These are phyloP conservation scores for Zeugodacus cucurbitae DNA, from an alignment of 1,140 invertebrate genomes.

Conservation along the genomic window DNA sequence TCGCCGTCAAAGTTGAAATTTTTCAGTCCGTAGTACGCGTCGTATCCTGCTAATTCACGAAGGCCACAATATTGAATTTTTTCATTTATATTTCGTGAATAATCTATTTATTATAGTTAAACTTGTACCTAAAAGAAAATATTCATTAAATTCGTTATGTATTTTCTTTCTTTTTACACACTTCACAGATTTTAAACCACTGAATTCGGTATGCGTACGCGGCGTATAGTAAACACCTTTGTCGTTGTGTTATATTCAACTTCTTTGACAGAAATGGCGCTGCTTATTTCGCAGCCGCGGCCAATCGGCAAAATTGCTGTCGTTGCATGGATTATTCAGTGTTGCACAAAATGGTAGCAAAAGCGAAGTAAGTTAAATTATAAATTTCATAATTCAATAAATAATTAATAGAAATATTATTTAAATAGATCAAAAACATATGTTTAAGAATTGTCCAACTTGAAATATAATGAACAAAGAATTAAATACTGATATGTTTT, in stretches of 20 bases:
- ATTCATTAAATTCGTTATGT: no score
- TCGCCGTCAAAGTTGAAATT: background rate
- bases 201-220: background rate
- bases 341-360: background rate
- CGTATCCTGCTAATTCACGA: background rate
- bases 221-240: background rate
- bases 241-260: constrained; percentile 20
- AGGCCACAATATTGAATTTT: background rate
- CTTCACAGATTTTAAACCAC: background rate
- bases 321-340: background rate
- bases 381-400: background rate
- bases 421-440: no score
- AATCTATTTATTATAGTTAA: background rate
- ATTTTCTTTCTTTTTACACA: background rate
- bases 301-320: constrained; percentile 24
- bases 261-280: constrained; percentile 20
- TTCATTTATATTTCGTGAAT: background rate
- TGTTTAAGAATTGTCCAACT: no score
- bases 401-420: no score
- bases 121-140: no score
- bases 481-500: no score
- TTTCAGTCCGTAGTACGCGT: background rate
- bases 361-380: background rate
- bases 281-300: background rate
- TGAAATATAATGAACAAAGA: no score